Evolutionary conservation across 2,113 vertebrate genomes (phyloP).

Genomic region (Probosciger aterrimus): DNA sequence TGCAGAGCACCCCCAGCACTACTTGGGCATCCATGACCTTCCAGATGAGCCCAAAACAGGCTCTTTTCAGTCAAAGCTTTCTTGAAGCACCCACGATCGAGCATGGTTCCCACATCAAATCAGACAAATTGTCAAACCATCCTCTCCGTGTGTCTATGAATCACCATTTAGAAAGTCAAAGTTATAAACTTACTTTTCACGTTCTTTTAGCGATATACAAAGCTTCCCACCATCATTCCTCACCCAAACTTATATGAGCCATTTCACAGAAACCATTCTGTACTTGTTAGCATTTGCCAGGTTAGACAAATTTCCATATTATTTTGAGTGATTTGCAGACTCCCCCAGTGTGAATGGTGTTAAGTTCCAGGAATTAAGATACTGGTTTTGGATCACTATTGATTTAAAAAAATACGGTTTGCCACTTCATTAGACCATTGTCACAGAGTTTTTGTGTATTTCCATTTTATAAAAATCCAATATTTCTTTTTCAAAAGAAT

Average conservation of each 20-base stretch:
- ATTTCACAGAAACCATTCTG: background rate
- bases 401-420: conserved; percentile 25
- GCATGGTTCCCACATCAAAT: background rate
- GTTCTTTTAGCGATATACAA: background rate
- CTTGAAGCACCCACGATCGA: background rate
- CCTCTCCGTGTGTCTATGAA: background rate
- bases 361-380: background rate
- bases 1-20: background rate
- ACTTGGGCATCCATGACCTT: background rate
- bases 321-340: background rate
- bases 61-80: background rate
- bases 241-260: background rate
- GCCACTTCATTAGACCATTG: background rate
- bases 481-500: conserved; percentile 14
- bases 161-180: background rate
- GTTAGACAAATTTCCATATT: background rate
- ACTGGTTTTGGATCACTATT: background rate
- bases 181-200: background rate
- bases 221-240: background rate
- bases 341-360: background rate
- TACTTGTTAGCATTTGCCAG: background rate
- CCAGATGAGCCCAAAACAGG: background rate
- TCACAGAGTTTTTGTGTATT: background rate
- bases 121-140: background rate
- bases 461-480: conserved; percentile 48